These are phyloP conservation scores for Sympetrum striolatum DNA, from an alignment of 2,888 invertebrate genomes.

Conservation along the genomic window DNA sequence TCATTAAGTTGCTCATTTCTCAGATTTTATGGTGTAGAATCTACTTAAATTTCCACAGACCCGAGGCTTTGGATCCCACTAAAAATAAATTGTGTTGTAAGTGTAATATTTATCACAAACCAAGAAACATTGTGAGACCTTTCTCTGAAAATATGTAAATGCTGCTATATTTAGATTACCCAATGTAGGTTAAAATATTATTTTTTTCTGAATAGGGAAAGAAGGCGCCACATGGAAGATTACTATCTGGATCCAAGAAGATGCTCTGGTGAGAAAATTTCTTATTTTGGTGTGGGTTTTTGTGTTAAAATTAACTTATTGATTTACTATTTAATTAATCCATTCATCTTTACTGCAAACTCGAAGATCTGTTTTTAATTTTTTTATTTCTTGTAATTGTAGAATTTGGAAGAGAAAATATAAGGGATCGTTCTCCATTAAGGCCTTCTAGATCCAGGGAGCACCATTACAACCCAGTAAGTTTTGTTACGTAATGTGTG, in stretches of 20 bases:
- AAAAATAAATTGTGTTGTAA: no score
- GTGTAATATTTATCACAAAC: no score
- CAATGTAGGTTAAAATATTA: neutral
- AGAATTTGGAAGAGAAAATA: conserved; percentile 39
- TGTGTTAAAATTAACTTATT: neutral
- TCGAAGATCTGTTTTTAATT: neutral
- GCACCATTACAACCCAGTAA: conserved; percentile 44
- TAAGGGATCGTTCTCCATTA: conserved; percentile 45
- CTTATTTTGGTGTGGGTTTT: neutral
- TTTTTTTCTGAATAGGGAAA: conserved; percentile 46
- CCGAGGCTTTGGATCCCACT: no score
- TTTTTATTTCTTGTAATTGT: neutral
- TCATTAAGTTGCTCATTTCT: no score
- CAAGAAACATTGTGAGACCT: no score
- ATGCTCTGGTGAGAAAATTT: conserved; percentile 57
- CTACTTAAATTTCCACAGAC: no score
- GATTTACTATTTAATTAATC: no score
- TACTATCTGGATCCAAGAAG: conserved; percentile 59
- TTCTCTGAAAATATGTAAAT: no score
- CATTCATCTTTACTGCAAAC: neutral
- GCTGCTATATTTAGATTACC: no score
- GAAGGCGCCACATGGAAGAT: conserved; percentile 47
- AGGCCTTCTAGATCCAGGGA: conserved; percentile 44
- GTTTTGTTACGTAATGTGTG: neutral
- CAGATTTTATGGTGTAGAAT: no score